phyloP scores from a whole-genome alignment of 2,888 invertebrate species.

The Torymus aiolomorphi region DNA sequence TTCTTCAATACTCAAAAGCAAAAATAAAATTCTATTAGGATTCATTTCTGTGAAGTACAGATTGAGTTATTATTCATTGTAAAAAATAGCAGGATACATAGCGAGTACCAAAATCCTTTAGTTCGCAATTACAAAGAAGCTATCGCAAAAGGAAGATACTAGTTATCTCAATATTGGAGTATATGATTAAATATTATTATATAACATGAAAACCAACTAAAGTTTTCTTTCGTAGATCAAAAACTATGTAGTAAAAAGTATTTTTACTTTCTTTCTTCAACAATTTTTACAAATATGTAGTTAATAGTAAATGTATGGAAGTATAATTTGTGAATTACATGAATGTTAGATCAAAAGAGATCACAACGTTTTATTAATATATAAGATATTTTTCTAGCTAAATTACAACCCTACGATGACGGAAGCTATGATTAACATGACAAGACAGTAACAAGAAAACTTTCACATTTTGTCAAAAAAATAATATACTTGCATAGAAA shows the following conservation, averaged over 20 bases:
- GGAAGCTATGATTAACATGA: constrained; percentile 48
- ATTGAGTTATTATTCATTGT: constrained; percentile 32
- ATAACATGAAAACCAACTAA: constrained; percentile 11
- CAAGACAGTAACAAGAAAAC: constrained; percentile 33
- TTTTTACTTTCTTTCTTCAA: constrained; percentile 54
- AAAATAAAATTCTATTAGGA: constrained; percentile 41
- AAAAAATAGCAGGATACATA: constrained; percentile 42
- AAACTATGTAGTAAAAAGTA: constrained; percentile 29
- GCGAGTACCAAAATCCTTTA: constrained; percentile 32
- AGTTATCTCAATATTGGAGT: constrained; percentile 19
- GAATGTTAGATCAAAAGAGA: constrained; percentile 44
- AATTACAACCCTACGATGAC: constrained; percentile 53
- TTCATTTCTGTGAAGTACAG: constrained; percentile 20
- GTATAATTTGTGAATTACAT: constrained; percentile 47
- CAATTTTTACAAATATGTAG: constrained; percentile 52
- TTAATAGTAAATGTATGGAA: constrained; percentile 52
- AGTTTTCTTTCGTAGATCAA: constrained; percentile 3
- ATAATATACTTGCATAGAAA: constrained; percentile 33
- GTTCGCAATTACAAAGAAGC: constrained; percentile 10
- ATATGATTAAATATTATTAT: constrained; percentile 2
- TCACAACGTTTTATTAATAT: constrained; percentile 45
- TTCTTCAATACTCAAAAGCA: neutral
- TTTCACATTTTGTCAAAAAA: constrained; percentile 36
- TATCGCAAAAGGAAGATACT: constrained; percentile 24
- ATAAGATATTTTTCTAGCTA: constrained; percentile 39